phyloP scores from a whole-genome alignment of 2,888 invertebrate genomes.

The Ptychoptera contaminata region DNA sequence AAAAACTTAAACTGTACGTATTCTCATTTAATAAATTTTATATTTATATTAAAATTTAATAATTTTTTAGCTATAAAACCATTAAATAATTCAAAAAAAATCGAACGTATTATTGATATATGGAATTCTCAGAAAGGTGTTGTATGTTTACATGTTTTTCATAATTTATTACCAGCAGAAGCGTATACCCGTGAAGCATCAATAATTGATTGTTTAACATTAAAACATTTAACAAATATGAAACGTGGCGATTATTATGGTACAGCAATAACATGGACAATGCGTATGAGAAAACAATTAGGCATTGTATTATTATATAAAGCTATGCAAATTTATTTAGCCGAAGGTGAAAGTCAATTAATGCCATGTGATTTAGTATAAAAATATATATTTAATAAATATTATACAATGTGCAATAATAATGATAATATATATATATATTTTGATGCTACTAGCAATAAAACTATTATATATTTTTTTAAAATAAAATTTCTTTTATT shows the following conservation, averaged over 20 bases:
- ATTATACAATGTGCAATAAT: no score
- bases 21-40: no score
- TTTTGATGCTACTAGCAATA: no score
- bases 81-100: slow-evolving; percentile 34
- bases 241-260: slow-evolving; percentile 77
- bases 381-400: background rate
- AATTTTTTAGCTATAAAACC: no score
- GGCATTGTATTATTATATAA: slow-evolving; percentile 68
- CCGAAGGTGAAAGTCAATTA: slow-evolving; percentile 80
- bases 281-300: slow-evolving; percentile 49
- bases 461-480: no score
- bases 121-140: slow-evolving; percentile 77
- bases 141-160: slow-evolving; percentile 79
- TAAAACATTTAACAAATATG: slow-evolving; percentile 59
- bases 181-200: slow-evolving; percentile 88
- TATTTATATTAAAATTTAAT: no score
- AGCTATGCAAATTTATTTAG: slow-evolving; percentile 67
- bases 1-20: no score
- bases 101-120: slow-evolving; percentile 68
- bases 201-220: slow-evolving; percentile 78
- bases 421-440: no score
- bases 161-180: slow-evolving; percentile 79
- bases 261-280: slow-evolving; percentile 53
- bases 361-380: slow-evolving; percentile 52
- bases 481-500: no score